Base-by-base conservation (phyloP, 2,888 invertebrate species). In the Seladonia tumulorum region DNA sequence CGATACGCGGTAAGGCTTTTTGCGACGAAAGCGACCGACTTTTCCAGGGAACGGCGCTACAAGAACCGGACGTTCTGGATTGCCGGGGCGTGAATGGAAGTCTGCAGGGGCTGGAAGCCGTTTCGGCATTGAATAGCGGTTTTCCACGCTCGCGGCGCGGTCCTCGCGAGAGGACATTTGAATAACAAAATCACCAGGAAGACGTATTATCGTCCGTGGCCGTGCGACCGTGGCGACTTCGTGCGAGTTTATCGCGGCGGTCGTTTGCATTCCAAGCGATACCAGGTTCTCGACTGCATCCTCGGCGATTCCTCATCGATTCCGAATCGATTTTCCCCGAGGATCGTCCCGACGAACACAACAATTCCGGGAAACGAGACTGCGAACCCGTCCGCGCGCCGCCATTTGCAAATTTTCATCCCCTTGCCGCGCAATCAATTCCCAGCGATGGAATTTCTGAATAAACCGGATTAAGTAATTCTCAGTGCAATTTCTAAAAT, bases 161-260 rank as follows among this genome's bases (percentile, higher is more conserved):
- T 29, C 80, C 79, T 29, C 39, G 76, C 35, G 53, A 10, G 53
- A 49, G n/a, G 53, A 25, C 83, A 94, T 94, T 94, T 94, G 93
- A 94, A 94, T 94, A 93, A 94, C 94, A 94, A 94, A 94, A 94
- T 94, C 91, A 85, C 79, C 83, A 82, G 86, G 86, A 90, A 90
- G 91, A 90, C 80, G 87, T 90, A 91, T 89, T 91, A 88, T 85
- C 89, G 84, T 60, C 68, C 29, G 79, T 74, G 76, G 45, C 82
- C 79, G 87, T 83, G 84, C 83, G 82, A 84, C 77, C 57, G 83
- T 70, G 22, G 57, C 78, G 76, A 82, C 76, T 77, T 79, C 79
- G 79, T 39, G 73, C 83, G 47, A 84, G 86, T 90, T 86, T 91
- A 91, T 90, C 92, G 89, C 82, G 82, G 42, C 63, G 74, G 82